A percentile compares a stretch with the other conserved stretches of the same genome.
Evolutionary conservation across 2,888 invertebrate species (phyloP).

Genomic region (Xanthia togata): DNA sequence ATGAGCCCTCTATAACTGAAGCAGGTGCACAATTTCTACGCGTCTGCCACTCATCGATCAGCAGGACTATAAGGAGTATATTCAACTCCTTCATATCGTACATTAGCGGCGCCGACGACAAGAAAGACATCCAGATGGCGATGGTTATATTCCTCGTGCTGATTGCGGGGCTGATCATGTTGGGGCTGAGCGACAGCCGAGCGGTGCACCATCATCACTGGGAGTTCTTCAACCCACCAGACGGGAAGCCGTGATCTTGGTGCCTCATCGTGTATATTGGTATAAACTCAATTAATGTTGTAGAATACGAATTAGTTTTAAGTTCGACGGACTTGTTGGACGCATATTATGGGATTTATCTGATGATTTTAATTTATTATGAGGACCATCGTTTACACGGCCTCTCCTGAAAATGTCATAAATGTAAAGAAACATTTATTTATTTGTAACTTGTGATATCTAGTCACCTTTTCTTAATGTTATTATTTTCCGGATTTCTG

Average conservation of each 20-base stretch:
- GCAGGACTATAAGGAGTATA: constrained; percentile 92
- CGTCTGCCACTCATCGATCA: constrained; percentile 92
- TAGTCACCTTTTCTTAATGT: constrained; percentile 39
- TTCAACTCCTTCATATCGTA: constrained; percentile 92
- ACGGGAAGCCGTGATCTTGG: constrained; percentile 84
- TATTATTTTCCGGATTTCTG: not conserved
- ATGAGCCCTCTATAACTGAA: constrained; percentile 92
- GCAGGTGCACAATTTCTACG: constrained; percentile 93
- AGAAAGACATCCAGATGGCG: constrained; percentile 94
- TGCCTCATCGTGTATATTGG: constrained; percentile 48
- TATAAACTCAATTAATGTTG: constrained; percentile 40
- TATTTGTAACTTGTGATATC: constrained; percentile 37
- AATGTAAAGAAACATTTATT: constrained; percentile 15
- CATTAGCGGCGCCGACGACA: constrained; percentile 91
- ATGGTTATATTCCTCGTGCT: constrained; percentile 94
- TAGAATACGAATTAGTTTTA: constrained; percentile 56
- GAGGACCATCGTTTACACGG: constrained; percentile 33
- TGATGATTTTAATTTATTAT: constrained; percentile 21
- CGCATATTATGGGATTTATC: constrained; percentile 4
- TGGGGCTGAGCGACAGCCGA: constrained; percentile 93
- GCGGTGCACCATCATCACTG: constrained; percentile 95
- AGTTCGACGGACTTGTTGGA: constrained; percentile 65
- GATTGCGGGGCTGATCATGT: constrained; percentile 94
- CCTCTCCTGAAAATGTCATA: constrained; percentile 10
- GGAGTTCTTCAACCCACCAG: constrained; percentile 97